Base-by-base conservation (phyloP, 2,113 vertebrate species). In the Phocoena phocoena region DNA sequence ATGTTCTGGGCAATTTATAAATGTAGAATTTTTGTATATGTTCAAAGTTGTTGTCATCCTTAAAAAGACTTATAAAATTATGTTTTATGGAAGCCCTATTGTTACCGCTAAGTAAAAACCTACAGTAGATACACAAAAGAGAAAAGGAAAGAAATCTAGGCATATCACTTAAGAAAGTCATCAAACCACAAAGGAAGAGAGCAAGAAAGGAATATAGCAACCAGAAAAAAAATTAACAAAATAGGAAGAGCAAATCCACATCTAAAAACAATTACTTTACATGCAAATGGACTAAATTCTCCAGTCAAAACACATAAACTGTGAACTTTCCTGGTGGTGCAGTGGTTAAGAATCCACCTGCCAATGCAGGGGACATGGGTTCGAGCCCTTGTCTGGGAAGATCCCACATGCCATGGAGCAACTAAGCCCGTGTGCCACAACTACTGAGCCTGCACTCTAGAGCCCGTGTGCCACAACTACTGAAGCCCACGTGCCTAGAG, bases 321-420 rank as follows among this genome's bases (percentile, higher is more conserved):
- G 11, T 5, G 53, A 5, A 53, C 10, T 55, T 60, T 3, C 58
- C 21, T 60, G 58, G 58, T 60, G 58, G 58, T 60, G 2, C 58
- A 60, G 8, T 25, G 58, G 58, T 20, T 60, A 60, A 60, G 15
- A 18, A 53, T 53, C 53, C 0, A 0, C 53, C 15, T 53, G 15
- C 15, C 53, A 53, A 53, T 53, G 53, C 53, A 60, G 58, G 21
- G 58, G 18, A 23, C 58, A 60, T 0, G 0, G 58, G 58, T 60
- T 60, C 2, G 0, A 60, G 18, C 7, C 26, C 8, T 28, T 26
- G 8, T 76, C 73, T 28, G 41, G 73, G 15, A 47, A 28, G 41
- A 76, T 31, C 41, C 41, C 73, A 76, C 0, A 0, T 31, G 44
- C 41, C 2, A 4, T 0, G 0, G 41, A 31, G 73, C 14, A 47